These are phyloP conservation scores for Falco biarmicus DNA, from an alignment of 2,797 vertebrate genomes.

Conservation along the genomic window DNA sequence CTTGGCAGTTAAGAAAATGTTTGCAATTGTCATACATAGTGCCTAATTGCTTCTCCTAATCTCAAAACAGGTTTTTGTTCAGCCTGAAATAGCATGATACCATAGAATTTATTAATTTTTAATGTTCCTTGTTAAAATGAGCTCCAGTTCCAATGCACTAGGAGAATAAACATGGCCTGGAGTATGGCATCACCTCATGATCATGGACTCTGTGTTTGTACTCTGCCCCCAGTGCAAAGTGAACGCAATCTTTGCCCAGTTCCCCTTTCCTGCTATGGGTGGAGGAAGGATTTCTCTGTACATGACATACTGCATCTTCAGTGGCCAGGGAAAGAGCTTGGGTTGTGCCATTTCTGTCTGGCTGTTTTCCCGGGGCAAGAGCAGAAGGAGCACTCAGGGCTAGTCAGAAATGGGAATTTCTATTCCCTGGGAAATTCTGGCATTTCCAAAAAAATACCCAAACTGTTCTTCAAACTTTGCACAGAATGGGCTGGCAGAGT, in stretches of 20 bases:
- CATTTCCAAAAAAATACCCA: background rate
- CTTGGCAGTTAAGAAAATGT: conserved; percentile 11
- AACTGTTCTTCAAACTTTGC: background rate
- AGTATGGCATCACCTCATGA: background rate
- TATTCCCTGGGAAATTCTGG: background rate
- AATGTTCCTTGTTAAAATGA: background rate
- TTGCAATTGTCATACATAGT: background rate
- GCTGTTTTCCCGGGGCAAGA: background rate
- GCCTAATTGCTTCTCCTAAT: conserved; percentile 6
- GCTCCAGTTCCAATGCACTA: background rate
- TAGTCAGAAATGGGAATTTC: background rate
- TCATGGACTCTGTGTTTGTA: no score
- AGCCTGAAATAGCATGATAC: background rate
- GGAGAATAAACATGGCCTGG: background rate
- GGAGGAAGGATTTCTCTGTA: background rate
- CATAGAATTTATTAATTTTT: background rate
- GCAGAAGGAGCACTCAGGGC: background rate
- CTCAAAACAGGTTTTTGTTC: background rate
- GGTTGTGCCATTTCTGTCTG: background rate
- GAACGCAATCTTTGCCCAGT: background rate
- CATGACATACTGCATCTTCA: background rate
- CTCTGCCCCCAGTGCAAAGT: background rate
- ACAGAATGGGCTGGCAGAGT: background rate
- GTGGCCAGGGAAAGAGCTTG: accelerated
- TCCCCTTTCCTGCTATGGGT: background rate